Percentiles rank a stretch among this genome's conserved stretches.
These are phyloP conservation scores for Hypothenemus hampei DNA, from an alignment of 1,140 invertebrate genomes.

Conservation along the genomic window DNA sequence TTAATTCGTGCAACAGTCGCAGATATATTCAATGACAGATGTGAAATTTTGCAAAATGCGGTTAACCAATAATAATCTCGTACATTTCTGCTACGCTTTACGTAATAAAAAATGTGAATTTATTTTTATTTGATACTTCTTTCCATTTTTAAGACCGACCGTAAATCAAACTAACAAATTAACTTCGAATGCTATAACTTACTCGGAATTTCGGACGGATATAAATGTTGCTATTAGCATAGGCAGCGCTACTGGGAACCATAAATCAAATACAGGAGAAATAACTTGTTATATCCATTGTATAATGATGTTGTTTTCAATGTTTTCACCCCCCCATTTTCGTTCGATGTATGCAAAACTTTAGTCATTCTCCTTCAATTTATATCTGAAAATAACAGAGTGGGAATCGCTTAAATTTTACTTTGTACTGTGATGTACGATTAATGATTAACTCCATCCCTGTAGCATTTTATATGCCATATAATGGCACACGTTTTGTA, in stretches of 20 bases:
- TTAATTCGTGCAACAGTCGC: constrained; percentile 40
- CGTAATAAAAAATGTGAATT: constrained; percentile 7
- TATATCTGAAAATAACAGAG: constrained; percentile 24
- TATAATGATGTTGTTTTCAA: constrained; percentile 47
- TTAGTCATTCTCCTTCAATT: constrained; percentile 34
- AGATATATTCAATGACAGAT: constrained; percentile 46
- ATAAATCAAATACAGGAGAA: constrained; percentile 46
- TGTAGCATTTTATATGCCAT: constrained; percentile 5
- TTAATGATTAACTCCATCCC: neutral
- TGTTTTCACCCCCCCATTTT: constrained; percentile 38
- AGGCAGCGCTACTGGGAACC: constrained; percentile 42
- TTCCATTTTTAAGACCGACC: constrained; percentile 32
- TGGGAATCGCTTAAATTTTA: constrained; percentile 4
- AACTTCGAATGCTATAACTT: constrained; percentile 46
- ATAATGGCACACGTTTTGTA: constrained; percentile 2
- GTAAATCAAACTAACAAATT: constrained; percentile 48
- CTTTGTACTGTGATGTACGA: neutral
- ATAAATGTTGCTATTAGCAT: constrained; percentile 47
- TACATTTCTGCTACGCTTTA: neutral
- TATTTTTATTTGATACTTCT: constrained; percentile 28
- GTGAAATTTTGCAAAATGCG: constrained; percentile 31
- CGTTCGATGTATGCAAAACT: constrained; percentile 41
- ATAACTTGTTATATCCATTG: constrained; percentile 47
- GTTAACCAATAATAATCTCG: neutral
- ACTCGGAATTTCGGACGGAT: constrained; percentile 41